Conservation (phyloP, 2,888 invertebrate species). For the Chrysodeixis includens region DNA sequence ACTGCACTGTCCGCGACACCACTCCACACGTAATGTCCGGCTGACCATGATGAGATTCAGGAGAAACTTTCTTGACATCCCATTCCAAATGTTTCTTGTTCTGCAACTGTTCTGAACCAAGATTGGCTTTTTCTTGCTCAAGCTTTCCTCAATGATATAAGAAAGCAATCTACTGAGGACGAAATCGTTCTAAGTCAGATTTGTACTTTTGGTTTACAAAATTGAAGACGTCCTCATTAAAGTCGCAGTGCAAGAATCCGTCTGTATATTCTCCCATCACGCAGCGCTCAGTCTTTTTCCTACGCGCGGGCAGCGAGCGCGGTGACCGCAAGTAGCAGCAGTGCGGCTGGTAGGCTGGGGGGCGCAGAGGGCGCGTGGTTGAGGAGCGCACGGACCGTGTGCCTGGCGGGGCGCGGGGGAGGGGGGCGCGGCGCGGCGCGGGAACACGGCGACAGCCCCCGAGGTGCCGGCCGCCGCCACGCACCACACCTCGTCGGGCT, state of each 20-base stretch:
- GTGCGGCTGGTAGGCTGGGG: neutral
- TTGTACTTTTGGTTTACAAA: neutral
- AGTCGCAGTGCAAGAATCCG: neutral
- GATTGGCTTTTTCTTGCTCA: neutral
- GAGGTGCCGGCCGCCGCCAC: conserved; percentile 71
- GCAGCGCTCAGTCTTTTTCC: neutral
- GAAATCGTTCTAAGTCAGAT: neutral
- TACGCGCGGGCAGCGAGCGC: neutral
- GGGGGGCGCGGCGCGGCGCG: conserved; percentile 67
- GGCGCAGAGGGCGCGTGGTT: conserved; percentile 32
- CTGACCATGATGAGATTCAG: neutral
- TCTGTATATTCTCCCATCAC: neutral
- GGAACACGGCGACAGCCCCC: conserved; percentile 82
- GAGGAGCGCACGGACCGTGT: conserved; percentile 74
- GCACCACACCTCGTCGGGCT: conserved; percentile 83
- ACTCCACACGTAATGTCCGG: neutral
- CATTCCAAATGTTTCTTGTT: neutral
- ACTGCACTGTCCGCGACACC: neutral
- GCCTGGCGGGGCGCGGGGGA: conserved; percentile 79
- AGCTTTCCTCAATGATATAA: neutral
- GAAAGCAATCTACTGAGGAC: conserved; percentile 1
- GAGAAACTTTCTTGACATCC: neutral
- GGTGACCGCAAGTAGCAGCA: neutral
- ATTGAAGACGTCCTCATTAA: neutral
- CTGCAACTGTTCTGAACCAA: neutral